phyloP scores from a whole-genome alignment of 2,797 vertebrate genomes.

The Lepus townsendii region DNA sequence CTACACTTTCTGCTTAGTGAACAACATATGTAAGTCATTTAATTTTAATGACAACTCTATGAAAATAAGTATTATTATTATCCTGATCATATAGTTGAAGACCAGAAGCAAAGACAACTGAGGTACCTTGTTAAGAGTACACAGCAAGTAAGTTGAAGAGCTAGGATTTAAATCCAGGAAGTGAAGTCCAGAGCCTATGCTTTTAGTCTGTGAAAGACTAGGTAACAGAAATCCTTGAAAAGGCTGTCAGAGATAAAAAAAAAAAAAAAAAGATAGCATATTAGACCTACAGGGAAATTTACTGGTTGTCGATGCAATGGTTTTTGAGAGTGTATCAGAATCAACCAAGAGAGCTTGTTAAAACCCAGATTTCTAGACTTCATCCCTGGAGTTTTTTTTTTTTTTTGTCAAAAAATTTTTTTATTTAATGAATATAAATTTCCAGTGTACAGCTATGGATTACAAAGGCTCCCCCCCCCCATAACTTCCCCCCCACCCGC shows the following conservation, averaged over 20 bases:
- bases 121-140: not conserved
- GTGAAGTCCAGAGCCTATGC: not conserved
- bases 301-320: not conserved
- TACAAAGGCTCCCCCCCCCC: no score
- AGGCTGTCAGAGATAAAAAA: not conserved
- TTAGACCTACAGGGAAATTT: conserved; percentile 16
- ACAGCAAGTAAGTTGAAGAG: not conserved
- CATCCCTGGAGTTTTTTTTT: not conserved
- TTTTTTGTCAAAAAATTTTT: no score
- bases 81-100: not conserved
- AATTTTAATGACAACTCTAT: not conserved
- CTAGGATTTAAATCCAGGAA: not conserved
- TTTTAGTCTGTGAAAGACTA: not conserved
- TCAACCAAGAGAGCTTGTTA: not conserved
- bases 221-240: not conserved
- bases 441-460: no score
- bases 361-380: not conserved
- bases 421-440: no score
- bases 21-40: not conserved
- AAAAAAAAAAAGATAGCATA: conserved; percentile 16
- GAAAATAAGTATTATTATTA: not conserved
- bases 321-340: not conserved
- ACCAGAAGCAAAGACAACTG: not conserved
- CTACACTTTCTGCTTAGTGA: not conserved
- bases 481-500: no score